These are phyloP conservation scores for Indicator maculatus DNA, from an alignment of 2,113 vertebrate genomes.

Conservation along the genomic window DNA sequence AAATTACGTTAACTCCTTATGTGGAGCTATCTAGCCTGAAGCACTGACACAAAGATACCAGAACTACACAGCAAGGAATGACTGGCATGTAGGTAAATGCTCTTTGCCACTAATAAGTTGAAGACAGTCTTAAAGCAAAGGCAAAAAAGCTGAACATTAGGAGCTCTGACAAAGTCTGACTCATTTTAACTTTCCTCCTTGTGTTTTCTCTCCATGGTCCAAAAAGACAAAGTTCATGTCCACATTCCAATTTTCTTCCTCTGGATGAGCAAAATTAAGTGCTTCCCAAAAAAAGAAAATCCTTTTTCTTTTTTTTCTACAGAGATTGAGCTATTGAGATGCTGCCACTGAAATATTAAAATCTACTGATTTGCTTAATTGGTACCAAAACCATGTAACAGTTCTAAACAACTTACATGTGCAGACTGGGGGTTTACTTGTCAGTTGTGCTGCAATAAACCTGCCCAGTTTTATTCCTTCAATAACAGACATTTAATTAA, in stretches of 20 bases:
- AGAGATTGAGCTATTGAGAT: neutral
- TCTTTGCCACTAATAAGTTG: neutral
- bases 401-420: neutral
- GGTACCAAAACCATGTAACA: neutral
- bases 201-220: neutral
- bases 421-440: neutral
- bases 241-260: neutral
- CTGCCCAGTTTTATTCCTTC: conserved; percentile 12
- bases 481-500: conserved; percentile 58
- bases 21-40: neutral
- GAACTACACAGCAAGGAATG: neutral
- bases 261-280: neutral
- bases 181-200: neutral
- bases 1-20: neutral
- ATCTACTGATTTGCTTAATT: neutral
- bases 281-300: neutral
- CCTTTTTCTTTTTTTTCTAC: neutral
- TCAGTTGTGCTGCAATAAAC: neutral
- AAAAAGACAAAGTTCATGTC: neutral
- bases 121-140: neutral
- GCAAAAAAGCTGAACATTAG: neutral
- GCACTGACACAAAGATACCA: accelerated
- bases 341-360: neutral
- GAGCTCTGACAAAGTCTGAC: neutral
- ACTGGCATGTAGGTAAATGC: neutral